Conservation (phyloP, 2,797 vertebrate species). For the Spinus olivaceus region DNA sequence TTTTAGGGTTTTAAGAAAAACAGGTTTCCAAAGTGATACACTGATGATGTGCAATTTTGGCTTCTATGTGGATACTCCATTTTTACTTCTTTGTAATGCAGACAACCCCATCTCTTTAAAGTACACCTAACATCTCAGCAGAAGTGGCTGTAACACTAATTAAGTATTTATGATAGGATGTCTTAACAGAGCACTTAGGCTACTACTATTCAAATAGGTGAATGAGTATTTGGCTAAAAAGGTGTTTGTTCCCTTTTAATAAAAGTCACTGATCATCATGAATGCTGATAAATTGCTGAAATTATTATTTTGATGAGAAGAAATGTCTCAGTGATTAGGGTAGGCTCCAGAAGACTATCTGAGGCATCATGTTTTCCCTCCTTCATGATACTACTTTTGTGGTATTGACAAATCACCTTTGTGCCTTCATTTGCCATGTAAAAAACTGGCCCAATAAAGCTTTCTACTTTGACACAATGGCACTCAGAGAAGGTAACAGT, state of each 20-base stretch:
- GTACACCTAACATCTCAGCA: not conserved
- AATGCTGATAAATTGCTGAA: slow-evolving; percentile 27
- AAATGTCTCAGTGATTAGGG: not conserved
- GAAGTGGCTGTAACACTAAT: not conserved
- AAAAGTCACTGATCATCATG: not conserved
- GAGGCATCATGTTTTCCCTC: not conserved
- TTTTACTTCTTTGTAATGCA: not conserved
- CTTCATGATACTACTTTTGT: not conserved
- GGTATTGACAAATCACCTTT: not conserved
- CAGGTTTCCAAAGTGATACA: not conserved
- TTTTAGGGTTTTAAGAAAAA: not conserved
- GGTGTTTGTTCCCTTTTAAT: slow-evolving; percentile 23
- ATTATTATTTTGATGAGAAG: not conserved
- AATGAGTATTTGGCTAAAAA: slow-evolving; percentile 10
- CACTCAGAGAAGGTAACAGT: not conserved
- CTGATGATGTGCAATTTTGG: not conserved
- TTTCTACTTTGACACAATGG: not conserved
- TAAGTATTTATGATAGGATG: slow-evolving; percentile 14
- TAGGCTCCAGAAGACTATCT: not conserved
- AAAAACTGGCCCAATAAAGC: not conserved
- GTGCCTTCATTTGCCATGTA: not conserved
- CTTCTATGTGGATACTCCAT: not conserved
- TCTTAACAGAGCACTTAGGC: not conserved
- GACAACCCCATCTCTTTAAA: not conserved
- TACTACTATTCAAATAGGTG: not conserved